Conservation (phyloP, 2,113 vertebrate genomes). For the Melanerpes formicivorus region DNA sequence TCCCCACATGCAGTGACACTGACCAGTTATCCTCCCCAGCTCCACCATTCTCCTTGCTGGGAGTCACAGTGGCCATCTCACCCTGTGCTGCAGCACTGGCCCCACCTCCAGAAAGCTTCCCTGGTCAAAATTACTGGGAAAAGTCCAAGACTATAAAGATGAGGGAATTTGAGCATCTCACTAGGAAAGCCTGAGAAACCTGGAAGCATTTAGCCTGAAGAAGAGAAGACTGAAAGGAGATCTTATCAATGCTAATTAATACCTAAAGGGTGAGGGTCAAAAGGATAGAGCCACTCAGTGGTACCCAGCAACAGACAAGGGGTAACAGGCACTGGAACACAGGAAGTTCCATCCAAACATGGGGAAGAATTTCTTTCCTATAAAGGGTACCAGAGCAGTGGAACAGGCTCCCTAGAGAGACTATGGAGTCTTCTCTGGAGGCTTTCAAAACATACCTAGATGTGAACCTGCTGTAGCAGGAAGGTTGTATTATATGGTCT, state of each 20-base stretch:
- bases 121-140: background rate
- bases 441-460: too few species aligned
- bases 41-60: conserved; percentile 29
- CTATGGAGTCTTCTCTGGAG: background rate
- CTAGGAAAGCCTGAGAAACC: too few species aligned
- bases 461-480: background rate
- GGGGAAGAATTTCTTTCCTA: background rate
- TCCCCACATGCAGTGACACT: background rate
- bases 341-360: background rate
- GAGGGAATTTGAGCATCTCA: background rate
- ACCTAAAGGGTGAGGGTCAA: too few species aligned
- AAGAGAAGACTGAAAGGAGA: background rate
- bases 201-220: background rate
- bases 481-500: background rate
- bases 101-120: conserved; percentile 47
- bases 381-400: background rate
- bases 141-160: background rate
- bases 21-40: conserved; percentile 31
- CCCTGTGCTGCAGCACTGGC: background rate
- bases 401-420: background rate
- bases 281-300: background rate
- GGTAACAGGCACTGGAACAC: background rate
- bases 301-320: background rate
- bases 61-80: conserved; percentile 55
- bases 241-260: too few species aligned